Percentiles rank a stretch among this genome's conserved stretches.
Conservation (phyloP, 37 sponge, comb jelly and placozoan genomes). For the Haliclona indistincta region DNA sequence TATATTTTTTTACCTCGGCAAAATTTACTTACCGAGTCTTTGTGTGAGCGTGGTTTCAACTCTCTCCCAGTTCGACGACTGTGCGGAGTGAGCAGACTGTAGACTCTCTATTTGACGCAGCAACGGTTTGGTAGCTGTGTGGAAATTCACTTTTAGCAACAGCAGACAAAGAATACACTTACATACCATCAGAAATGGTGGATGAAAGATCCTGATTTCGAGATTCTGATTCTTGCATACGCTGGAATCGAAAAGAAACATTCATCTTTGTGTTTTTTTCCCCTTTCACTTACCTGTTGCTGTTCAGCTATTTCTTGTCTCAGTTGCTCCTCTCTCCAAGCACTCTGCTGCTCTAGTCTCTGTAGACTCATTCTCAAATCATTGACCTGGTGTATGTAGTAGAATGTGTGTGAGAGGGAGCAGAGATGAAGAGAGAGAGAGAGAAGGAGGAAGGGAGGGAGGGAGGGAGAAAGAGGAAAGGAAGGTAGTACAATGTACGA, state of each 20-base stretch:
- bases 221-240: constrained; percentile 88
- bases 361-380: constrained; percentile 74
- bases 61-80: constrained; percentile 82
- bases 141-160: not conserved
- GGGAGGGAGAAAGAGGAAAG: no score
- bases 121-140: constrained; percentile 83
- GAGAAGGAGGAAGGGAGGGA: no score
- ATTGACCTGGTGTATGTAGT: no score
- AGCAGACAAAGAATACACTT: not conserved
- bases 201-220: constrained; percentile 86
- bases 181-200: constrained; percentile 77
- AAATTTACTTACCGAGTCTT: constrained; percentile 65
- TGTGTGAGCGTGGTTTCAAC: constrained; percentile 82
- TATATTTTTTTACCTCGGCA: constrained; percentile 12
- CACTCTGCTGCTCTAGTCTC: constrained; percentile 81
- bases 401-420: no score
- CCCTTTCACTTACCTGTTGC: constrained; percentile 44
- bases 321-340: constrained; percentile 85
- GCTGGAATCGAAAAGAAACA: constrained; percentile 26
- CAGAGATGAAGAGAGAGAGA: no score
- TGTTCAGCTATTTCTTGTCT: constrained; percentile 76
- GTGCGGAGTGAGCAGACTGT: constrained; percentile 75
- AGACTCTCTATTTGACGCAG: constrained; percentile 86
- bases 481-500: no score
- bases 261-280: not conserved